A percentile compares a stretch with the other conserved stretches of the same genome.
These are phyloP conservation scores for Coelogynopora nodosa DNA, from an alignment of 2,888 invertebrate genomes.

Conservation along the genomic window DNA sequence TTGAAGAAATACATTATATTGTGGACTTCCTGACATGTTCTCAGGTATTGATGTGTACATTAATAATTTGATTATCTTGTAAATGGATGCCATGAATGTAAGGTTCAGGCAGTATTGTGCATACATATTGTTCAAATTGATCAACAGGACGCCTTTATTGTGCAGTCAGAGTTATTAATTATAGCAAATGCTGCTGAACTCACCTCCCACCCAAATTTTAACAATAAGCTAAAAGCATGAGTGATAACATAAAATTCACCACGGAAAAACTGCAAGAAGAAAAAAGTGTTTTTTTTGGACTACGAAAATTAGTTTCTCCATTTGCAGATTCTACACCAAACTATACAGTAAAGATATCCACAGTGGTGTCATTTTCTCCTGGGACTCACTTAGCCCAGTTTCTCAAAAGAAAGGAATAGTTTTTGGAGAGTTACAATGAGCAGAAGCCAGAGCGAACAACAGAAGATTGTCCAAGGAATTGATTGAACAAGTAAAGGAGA, in stretches of 20 bases:
- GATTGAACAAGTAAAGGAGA: background rate
- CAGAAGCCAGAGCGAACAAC: background rate
- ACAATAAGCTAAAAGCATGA: background rate
- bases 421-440: background rate
- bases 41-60: no score
- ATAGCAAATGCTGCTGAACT: no score
- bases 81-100: no score
- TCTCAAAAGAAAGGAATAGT: background rate
- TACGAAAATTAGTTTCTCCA: background rate
- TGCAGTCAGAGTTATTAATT: no score
- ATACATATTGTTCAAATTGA: no score
- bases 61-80: no score
- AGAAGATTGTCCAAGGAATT: background rate
- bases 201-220: no score
- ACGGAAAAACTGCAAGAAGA: background rate
- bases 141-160: no score
- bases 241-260: background rate
- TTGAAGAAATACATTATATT: no score
- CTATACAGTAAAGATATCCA: background rate
- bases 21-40: no score
- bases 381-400: background rate
- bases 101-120: no score
- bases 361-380: background rate
- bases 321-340: background rate
- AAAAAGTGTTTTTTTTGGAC: background rate